Evolutionary conservation across 2,797 vertebrate species (phyloP), one percentile per base, ranked within the genome.

Genomic region (Sebastes glaucus): DNA sequence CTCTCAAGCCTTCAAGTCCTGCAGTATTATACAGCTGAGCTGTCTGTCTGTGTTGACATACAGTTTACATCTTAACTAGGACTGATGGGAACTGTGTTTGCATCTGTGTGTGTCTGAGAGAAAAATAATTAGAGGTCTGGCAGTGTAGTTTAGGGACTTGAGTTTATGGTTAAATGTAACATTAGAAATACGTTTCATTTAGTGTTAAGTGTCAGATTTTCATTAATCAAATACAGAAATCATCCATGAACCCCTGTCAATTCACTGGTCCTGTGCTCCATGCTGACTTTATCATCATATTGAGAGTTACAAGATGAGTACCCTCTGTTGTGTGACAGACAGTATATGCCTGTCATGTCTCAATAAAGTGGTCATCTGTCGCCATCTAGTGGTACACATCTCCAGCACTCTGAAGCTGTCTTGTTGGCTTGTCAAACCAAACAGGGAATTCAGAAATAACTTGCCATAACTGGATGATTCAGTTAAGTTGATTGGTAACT

Each of bases 371-470:
- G 14, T 68, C 20, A 5, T 55, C 42, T 93, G 87, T 76, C 84
- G 74, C 92, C 93, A 85, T 84, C 94, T 93, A 33, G 79, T 91
- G 93, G 88, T 49, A 1, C 4, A 42, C 3, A 1, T 9, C 28
- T 2, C 1, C 6, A 30, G 25, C 38, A 20, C 42, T 16, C 38
- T 42, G 13, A 42, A 35, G 32, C 1, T 65, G 14, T 7, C 11
- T 46, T 60, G 30, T 20, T 11, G 4, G 28, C 28, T 30, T 20
- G 23, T 27, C 55, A 59, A 28, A 59, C 57, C 57, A 59, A 22
- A 55, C 53, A 30, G 20, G 1, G 5, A 20, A n/a, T 62, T 32
- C 11, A 62, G 60, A 22, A 42, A 42, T 14, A 49, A 7, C 0
- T 7, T 49, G 23, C 16, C 57, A 59, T 16, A 27, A 25, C 57